These are phyloP conservation scores for Drosophila truncata DNA, from an alignment of 1,140 invertebrate species.

Conservation along the genomic window DNA sequence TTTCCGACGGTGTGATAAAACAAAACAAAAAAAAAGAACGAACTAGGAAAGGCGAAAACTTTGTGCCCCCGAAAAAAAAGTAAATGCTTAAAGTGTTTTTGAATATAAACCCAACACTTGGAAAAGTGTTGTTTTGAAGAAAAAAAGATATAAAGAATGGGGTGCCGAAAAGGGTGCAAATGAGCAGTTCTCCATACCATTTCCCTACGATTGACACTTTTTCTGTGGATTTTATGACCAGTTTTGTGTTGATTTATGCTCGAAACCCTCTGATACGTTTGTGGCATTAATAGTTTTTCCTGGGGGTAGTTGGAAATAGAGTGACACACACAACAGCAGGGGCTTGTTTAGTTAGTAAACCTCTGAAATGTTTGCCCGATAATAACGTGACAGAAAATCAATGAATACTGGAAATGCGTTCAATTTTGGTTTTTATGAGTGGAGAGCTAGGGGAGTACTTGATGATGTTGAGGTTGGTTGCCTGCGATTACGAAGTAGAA, in stretches of 20 bases:
- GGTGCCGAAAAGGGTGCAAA: slow-evolving; percentile 17
- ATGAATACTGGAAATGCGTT: slow-evolving; percentile 71
- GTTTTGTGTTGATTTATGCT: slow-evolving; percentile 66
- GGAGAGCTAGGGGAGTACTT: background rate
- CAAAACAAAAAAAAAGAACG: slow-evolving; percentile 30
- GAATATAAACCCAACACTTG: slow-evolving; percentile 51
- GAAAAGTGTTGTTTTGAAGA: slow-evolving; percentile 1
- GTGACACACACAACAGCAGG: background rate
- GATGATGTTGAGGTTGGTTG: slow-evolving; percentile 20
- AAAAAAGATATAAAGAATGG: background rate
- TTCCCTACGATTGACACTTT: slow-evolving; percentile 54
- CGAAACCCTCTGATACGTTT: slow-evolving; percentile 49
- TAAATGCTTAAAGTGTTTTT: slow-evolving; percentile 73
- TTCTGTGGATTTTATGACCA: slow-evolving; percentile 31
- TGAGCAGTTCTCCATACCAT: slow-evolving; percentile 1
- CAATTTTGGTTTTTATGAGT: slow-evolving; percentile 46
- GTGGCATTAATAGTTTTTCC: slow-evolving; percentile 59
- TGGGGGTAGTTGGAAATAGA: slow-evolving; percentile 1
- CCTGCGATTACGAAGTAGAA: slow-evolving; percentile 20
- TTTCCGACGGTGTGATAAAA: slow-evolving; percentile 17
- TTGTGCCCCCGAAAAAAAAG: slow-evolving; percentile 22
- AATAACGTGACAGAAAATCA: slow-evolving; percentile 75
- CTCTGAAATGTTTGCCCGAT: slow-evolving; percentile 53
- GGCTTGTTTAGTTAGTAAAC: slow-evolving; percentile 42
- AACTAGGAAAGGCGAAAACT: slow-evolving; percentile 12